Percentiles rank a stretch among this genome's conserved stretches.
Conservation (phyloP, 2,888 invertebrate genomes). For the Tortricodes alternella region DNA sequence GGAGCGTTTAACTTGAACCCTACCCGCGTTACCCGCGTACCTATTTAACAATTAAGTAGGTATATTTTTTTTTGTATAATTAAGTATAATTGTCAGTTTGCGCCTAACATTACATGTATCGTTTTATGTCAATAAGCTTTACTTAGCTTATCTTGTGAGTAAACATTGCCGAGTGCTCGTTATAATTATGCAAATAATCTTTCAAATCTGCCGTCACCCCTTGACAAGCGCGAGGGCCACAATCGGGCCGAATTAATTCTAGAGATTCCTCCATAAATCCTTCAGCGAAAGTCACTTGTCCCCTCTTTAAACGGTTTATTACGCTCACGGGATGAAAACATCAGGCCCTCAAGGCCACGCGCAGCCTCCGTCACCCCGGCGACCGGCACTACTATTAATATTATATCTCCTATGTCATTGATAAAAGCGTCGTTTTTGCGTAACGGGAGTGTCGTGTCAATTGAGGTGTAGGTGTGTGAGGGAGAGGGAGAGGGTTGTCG, state of each 20-base stretch:
- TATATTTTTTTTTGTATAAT: too few species aligned
- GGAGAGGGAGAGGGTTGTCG: constrained; percentile 49
- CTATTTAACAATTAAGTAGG: too few species aligned
- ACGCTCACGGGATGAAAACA: constrained; percentile 79
- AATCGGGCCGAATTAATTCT: constrained; percentile 74
- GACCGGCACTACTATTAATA: constrained; percentile 44
- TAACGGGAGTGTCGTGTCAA: constrained; percentile 60
- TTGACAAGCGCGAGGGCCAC: constrained; percentile 49
- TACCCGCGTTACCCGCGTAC: too few species aligned
- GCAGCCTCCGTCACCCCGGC: constrained; percentile 50
- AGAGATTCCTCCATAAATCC: constrained; percentile 76
- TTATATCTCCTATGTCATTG: constrained; percentile 74
- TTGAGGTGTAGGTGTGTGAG: constrained; percentile 63
- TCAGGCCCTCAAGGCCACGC: constrained; percentile 77
- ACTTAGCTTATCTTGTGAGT: too few species aligned
- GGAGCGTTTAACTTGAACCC: too few species aligned
- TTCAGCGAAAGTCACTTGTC: constrained; percentile 73
- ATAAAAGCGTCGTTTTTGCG: constrained; percentile 77
- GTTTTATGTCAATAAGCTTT: too few species aligned
- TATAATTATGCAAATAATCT: constrained; percentile 36
- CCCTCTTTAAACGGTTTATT: constrained; percentile 79
- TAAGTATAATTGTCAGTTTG: too few species aligned
- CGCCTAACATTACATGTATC: too few species aligned
- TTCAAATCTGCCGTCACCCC: constrained; percentile 33
- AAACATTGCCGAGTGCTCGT: constrained; percentile 29